Base-by-base conservation (phyloP, 2,888 invertebrate genomes). In the Dorcus hopei region DNA sequence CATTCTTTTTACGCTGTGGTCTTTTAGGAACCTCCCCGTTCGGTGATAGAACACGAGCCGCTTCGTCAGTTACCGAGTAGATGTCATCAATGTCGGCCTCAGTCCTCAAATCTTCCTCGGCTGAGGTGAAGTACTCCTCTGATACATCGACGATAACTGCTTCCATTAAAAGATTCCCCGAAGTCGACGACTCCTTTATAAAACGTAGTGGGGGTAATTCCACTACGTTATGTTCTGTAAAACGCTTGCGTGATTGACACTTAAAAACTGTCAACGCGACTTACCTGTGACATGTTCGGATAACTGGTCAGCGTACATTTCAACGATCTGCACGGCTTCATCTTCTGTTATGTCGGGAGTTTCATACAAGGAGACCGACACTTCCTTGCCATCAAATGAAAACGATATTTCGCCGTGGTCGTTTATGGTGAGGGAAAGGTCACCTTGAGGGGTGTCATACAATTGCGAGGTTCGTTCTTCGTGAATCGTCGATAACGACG, bases 301-400 rank as follows among this genome's bases (percentile, higher is more conserved):
- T 57, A 94, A 82, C 77, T 95, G 93, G 74, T 95, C 93, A 0
- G 95, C 95, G 72, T 94, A 95, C 93, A 95, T 94, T 82, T 95
- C 94, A 0, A 94, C 90, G 69, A 95, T 93, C 79, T 94, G 91
- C 38, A 93, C 81, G 0, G 94, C 95, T 80, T 95, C 94, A 76
- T 94, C 93, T 77, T 95, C 93, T 0, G 94, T 95, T 51, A 95
- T 81, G 79, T 95, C 95, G 0, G 95, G 95, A 1, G 95, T 95
- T 80, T 95, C 95, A 71, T 94, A 95, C 2, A 95, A 79, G 3
- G 94, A 94, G 0, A 94, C 92, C 0, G 93, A 93, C 0, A 94
- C 92, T 80, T 95, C 94, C 79, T 92, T 93, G 2, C 94, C 94
- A 70, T 94, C 94, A 66, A 95, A 93, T 2, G 93, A 93, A 72